A percentile compares a stretch with the other conserved stretches of the same genome.
Conservation (phyloP, 1,140 invertebrate species). For the Drosophila tropicalis region DNA sequence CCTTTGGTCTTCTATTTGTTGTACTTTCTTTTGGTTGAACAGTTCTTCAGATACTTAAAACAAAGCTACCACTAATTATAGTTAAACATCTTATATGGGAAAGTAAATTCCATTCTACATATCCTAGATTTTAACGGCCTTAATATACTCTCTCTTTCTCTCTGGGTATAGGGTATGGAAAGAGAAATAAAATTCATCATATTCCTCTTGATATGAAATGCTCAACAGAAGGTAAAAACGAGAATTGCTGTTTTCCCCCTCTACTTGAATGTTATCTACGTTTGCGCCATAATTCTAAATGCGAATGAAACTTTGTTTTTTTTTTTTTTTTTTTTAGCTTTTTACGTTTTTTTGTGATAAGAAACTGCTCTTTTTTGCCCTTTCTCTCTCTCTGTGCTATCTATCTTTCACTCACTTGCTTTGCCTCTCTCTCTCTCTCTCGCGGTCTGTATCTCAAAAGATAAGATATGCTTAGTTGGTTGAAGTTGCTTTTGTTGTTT, state of each 20-base stretch:
- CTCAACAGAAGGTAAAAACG: constrained; percentile 8
- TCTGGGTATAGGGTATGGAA: neutral
- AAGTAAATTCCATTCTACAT: too few species aligned
- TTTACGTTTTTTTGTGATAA: constrained; percentile 54
- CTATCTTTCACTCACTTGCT: neutral
- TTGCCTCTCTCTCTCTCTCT: neutral
- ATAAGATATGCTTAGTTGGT: constrained; percentile 10
- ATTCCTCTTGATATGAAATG: constrained; percentile 3
- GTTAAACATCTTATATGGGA: too few species aligned
- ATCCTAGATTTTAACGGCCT: neutral
- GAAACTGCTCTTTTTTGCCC: constrained; percentile 21
- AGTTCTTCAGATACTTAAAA: too few species aligned
- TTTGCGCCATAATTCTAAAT: constrained; percentile 68
- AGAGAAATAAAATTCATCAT: constrained; percentile 7
- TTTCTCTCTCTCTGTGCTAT: constrained; percentile 1
- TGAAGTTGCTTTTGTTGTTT: constrained; percentile 6
- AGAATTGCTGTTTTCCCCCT: constrained; percentile 19
- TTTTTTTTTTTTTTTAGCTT: constrained; percentile 38
- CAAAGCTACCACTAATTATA: too few species aligned
- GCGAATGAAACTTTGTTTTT: constrained; percentile 48
- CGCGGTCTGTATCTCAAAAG: neutral
- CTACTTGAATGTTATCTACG: constrained; percentile 54
- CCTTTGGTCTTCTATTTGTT: too few species aligned
- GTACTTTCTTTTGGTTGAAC: too few species aligned
- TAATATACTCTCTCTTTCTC: neutral